Percentiles rank a stretch among this genome's conserved stretches.
Evolutionary conservation across 2,888 invertebrate species (phyloP).

Genomic region (Drosophila nr. perissopoda): DNA sequence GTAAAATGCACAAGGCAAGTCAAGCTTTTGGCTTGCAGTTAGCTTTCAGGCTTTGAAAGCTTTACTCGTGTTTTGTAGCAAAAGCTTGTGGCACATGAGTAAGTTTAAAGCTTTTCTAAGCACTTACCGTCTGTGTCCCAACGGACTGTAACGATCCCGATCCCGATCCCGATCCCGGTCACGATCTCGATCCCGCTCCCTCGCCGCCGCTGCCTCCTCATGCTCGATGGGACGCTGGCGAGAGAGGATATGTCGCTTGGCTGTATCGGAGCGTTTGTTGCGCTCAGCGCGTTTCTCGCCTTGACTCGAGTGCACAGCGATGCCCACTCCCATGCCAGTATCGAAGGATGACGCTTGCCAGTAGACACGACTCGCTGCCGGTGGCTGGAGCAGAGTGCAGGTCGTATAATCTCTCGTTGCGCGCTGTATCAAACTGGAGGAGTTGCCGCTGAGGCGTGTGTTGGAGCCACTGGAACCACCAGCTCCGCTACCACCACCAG

Average conservation of each 20-base stretch:
- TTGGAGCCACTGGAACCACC: constrained; percentile 52
- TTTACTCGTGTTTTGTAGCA: neutral
- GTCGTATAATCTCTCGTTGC: constrained; percentile 83
- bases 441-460: constrained; percentile 81
- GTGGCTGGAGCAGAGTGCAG: constrained; percentile 87
- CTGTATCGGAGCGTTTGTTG: constrained; percentile 87
- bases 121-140: constrained; percentile 81
- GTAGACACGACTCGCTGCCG: constrained; percentile 86
- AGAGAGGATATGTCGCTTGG: constrained; percentile 90
- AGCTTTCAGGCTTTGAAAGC: constrained; percentile 7
- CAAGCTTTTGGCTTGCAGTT: neutral
- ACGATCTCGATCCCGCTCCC: constrained; percentile 12
- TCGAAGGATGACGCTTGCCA: constrained; percentile 94
- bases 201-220: constrained; percentile 85
- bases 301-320: constrained; percentile 15
- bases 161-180: constrained; percentile 57
- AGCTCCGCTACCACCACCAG: constrained; percentile 20
- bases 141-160: constrained; percentile 66
- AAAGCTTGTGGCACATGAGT: neutral
- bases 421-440: constrained; percentile 82
- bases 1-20: neutral
- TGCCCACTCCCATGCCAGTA: constrained; percentile 83
- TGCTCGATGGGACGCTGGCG: constrained; percentile 92
- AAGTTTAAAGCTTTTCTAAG: neutral
- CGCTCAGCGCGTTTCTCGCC: constrained; percentile 86